Base-by-base conservation (phyloP, 2,888 invertebrate genomes). In the Lottia gigantea region DNA sequence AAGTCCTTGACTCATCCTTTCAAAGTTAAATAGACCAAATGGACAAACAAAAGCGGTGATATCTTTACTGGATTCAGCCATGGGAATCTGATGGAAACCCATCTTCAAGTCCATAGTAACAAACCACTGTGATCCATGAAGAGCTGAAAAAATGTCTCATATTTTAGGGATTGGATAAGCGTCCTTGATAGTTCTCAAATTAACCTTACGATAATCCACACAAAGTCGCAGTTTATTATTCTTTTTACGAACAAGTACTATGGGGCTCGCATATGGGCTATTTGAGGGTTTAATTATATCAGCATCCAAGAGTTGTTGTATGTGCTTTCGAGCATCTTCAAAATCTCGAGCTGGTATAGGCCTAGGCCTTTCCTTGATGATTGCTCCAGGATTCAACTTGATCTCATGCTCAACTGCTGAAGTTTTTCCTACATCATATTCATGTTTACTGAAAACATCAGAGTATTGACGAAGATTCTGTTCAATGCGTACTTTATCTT, bases 11-110 rank as follows among this genome's bases (percentile, higher is more conserved):
- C 19, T 31, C 65, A 71, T 49, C n/a, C 67, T 47, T 3, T 55
- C n/a, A 7, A 26, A 71, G 55, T 71, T 19, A 23, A 25, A 67
- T 14, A 45, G 15, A 19, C 71, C 67, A 15, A 55, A 64, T 8
- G 67, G 64, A 23, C 49, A 64, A 14, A 31, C 19, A 46, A 67
- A 67, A n/a, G 71, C 71, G 55, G 64, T 49, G 7, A 67, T 64
- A 1, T 62, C 19, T 23, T 61, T 71, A 4, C 62, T 46, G 45
- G 31, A n/a, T 23, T 70, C 65, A 19, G 65, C 19, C 64, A 70
- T 55, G 14, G 65, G 65, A 1, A 70, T 47, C 14, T 70, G 69
- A 26, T 45, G 49, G 40, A 64, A 70, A 4, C 55, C 65, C 26
- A 64, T 64, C 15, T 45, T 25, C 1, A 71, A 40, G 45, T 71